Percentiles rank a stretch among this genome's conserved stretches.
Conservation (phyloP, 1,140 invertebrate genomes). For the Sinonovacula constricta region DNA sequence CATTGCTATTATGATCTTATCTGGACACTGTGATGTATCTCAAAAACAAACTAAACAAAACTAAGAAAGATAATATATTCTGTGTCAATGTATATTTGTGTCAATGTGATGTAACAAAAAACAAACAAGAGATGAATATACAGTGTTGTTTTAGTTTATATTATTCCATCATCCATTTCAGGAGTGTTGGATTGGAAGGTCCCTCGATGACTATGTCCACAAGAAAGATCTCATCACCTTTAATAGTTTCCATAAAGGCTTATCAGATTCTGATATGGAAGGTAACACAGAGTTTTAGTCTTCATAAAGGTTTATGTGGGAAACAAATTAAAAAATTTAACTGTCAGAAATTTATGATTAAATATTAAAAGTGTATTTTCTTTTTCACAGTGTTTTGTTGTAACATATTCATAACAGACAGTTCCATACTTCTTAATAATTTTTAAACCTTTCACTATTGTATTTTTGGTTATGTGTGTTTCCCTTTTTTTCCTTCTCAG, state of each 20-base stretch:
- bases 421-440: too few relatives aligned
- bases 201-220: slow-evolving; percentile 60
- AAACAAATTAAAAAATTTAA: too few relatives aligned
- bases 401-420: too few relatives aligned
- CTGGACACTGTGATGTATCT: too few relatives aligned
- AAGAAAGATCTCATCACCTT: slow-evolving; percentile 63
- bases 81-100: background rate
- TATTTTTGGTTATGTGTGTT: too few relatives aligned
- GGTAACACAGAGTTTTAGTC: background rate
- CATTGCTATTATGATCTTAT: too few relatives aligned
- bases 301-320: too few relatives aligned
- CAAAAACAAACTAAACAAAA: background rate
- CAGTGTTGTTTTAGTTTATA: background rate
- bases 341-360: too few relatives aligned
- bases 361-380: too few relatives aligned
- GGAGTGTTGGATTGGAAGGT: slow-evolving; percentile 64
- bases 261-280: slow-evolving; percentile 29
- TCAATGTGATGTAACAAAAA: background rate
- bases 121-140: background rate
- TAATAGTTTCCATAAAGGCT: slow-evolving; percentile 43
- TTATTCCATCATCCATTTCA: slow-evolving; percentile 23
- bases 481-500: too few relatives aligned
- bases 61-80: background rate
- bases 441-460: too few relatives aligned
- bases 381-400: too few relatives aligned